A percentile compares a stretch with the other conserved stretches of the same genome.
phyloP scores from a whole-genome alignment of 1,140 invertebrate species.

The Potamilus streckersoni region DNA sequence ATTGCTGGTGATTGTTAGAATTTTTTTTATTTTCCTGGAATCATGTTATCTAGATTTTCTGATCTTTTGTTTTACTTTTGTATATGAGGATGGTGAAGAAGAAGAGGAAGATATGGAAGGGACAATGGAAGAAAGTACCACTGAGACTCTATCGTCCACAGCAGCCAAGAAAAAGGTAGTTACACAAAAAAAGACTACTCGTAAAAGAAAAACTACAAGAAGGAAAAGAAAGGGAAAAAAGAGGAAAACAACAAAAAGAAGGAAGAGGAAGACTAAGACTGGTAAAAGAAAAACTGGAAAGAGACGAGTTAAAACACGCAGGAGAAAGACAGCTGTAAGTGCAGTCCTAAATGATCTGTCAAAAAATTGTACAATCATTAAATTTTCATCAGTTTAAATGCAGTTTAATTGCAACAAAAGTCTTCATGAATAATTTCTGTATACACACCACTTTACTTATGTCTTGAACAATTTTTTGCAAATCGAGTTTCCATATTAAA shows the following conservation, averaged over 20 bases:
- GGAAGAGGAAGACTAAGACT: constrained; percentile 28
- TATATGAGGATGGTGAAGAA: neutral
- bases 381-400: too few species aligned
- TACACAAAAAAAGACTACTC: constrained; percentile 33
- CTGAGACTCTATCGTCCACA: constrained; percentile 5
- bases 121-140: constrained; percentile 1
- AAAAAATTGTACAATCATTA: neutral
- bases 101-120: constrained; percentile 24
- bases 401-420: too few species aligned
- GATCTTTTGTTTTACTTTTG: neutral
- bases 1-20: neutral
- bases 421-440: too few species aligned
- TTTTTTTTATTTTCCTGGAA: neutral
- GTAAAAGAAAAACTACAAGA: constrained; percentile 28
- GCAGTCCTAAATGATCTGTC: neutral
- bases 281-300: constrained; percentile 35
- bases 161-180: constrained; percentile 28
- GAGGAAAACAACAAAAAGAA: constrained; percentile 41
- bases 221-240: constrained; percentile 23
- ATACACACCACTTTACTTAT: too few species aligned
- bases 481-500: too few species aligned
- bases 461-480: too few species aligned
- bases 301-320: constrained; percentile 46
- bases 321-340: constrained; percentile 50
- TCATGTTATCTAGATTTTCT: neutral